These are phyloP conservation scores for Monodelphis domestica DNA, from an alignment of 2,797 vertebrate species.

Conservation along the genomic window DNA sequence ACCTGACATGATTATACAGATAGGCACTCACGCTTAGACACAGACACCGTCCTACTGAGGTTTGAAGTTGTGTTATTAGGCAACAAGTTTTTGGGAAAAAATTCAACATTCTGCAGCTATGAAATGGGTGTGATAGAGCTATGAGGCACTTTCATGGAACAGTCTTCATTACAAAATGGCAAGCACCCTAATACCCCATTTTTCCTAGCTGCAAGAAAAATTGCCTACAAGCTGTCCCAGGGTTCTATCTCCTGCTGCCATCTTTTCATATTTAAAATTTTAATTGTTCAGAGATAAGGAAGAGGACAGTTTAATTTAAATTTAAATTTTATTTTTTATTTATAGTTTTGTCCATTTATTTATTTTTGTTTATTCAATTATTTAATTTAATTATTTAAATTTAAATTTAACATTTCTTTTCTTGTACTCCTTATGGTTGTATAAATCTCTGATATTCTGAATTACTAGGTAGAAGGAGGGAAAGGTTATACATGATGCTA, in stretches of 20 bases:
- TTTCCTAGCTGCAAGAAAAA: neutral
- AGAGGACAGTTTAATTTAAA: neutral
- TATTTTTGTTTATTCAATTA: no score
- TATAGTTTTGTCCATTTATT: no score
- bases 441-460: neutral
- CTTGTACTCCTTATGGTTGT: neutral
- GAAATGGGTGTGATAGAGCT: neutral
- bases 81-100: neutral
- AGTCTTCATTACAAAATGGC: neutral
- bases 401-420: neutral
- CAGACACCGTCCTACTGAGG: neutral
- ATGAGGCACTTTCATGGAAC: neutral
- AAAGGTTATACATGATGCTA: neutral
- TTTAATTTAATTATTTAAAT: no score
- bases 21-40: neutral
- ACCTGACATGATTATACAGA: neutral
- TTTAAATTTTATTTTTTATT: no score
- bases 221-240: neutral
- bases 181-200: no score
- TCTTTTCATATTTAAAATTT: neutral
- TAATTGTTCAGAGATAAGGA: neutral
- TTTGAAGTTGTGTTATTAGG: neutral
- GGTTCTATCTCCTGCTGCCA: neutral
- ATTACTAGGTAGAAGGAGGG: neutral
- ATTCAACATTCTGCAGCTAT: neutral